Conservation (phyloP, 1,140 invertebrate genomes). For the Orchesella cincta region DNA sequence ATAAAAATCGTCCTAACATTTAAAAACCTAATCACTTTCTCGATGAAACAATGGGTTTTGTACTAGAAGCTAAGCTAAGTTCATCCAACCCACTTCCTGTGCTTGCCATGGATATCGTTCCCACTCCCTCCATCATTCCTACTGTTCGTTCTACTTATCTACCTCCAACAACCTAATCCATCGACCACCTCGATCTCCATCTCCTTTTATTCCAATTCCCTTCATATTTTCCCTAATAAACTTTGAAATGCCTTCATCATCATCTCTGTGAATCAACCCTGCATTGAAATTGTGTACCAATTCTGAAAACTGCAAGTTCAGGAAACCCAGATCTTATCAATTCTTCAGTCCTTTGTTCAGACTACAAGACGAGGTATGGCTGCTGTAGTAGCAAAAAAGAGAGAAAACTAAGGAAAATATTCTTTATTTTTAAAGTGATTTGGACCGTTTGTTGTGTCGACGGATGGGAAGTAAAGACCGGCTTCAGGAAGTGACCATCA, state of each 20-base stretch:
- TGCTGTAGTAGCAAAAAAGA: too few species aligned
- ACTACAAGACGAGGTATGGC: slow-evolving; percentile 35
- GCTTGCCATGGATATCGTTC: neutral
- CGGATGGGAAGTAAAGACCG: slow-evolving; percentile 82
- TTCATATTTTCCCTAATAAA: neutral
- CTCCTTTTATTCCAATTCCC: neutral
- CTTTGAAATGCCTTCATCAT: neutral
- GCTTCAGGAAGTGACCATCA: slow-evolving; percentile 73
- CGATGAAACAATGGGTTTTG: neutral
- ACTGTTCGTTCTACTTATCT: neutral
- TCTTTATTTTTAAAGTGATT: slow-evolving; percentile 44
- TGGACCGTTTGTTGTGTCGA: slow-evolving; percentile 73
- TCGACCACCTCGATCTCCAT: neutral
- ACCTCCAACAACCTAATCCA: neutral
- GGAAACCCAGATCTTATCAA: slow-evolving; percentile 36
- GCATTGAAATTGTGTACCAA: too few species aligned
- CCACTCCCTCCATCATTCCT: neutral
- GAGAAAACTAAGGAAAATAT: slow-evolving; percentile 7
- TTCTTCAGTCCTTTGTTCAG: slow-evolving; percentile 46
- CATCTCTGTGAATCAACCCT: neutral
- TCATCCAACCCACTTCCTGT: neutral
- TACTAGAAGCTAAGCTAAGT: neutral
- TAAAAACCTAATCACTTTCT: neutral
- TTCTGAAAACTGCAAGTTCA: slow-evolving; percentile 33
- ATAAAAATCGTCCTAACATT: too few species aligned